These are phyloP conservation scores for Oligia latruncula DNA, from an alignment of 2,888 invertebrate species.

Conservation along the genomic window DNA sequence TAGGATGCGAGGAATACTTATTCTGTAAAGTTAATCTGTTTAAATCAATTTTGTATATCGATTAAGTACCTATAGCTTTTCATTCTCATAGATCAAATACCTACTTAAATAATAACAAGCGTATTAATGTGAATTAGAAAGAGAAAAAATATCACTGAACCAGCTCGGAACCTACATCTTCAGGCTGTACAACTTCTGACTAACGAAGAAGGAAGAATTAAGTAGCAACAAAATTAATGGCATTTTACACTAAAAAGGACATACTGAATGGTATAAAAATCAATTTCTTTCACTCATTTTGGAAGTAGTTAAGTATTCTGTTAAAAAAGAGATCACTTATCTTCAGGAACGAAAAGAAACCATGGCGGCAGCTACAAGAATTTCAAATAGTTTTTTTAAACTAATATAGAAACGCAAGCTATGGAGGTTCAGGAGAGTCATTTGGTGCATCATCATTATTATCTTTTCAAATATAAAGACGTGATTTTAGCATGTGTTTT, in stretches of 20 bases:
- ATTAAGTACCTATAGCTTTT: no score
- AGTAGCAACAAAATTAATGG: not conserved
- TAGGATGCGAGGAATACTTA: no score
- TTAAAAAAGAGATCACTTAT: not conserved
- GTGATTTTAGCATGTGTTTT: no score
- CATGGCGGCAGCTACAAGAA: not conserved
- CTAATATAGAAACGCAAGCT: not conserved
- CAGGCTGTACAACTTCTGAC: not conserved
- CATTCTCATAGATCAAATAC: not conserved
- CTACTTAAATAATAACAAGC: not conserved
- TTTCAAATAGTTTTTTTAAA: not conserved
- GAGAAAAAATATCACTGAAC: not conserved
- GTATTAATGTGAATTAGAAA: not conserved
- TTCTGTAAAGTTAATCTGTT: not conserved
- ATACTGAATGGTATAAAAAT: not conserved
- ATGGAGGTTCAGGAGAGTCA: not conserved
- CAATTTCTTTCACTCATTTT: not conserved
- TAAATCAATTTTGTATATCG: not conserved
- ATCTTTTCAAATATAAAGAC: not conserved
- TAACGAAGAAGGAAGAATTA: not conserved
- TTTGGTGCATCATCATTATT: conserved; percentile 10
- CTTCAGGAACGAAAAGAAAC: no score
- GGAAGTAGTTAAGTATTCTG: not conserved
- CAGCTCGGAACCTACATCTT: not conserved
- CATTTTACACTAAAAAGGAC: not conserved